Conservation (phyloP, 2,113 vertebrate genomes). For the Uropsilus gracilis region DNA sequence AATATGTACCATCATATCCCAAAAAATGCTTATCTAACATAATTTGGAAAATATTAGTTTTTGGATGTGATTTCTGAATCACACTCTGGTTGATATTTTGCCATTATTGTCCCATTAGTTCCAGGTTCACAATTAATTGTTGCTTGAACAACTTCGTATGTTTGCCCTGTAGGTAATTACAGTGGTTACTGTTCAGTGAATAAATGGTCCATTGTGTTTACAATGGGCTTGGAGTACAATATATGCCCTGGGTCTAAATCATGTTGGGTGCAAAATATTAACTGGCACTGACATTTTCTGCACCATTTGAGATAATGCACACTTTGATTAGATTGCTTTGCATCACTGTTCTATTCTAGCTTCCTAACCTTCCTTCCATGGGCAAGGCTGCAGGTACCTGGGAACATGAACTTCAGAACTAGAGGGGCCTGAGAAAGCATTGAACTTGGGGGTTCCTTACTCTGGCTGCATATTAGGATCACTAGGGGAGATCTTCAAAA, state of each 20-base stretch:
- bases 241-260: conserved; percentile 83
- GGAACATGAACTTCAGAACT: not conserved
- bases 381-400: not conserved
- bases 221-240: conserved; percentile 80
- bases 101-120: conserved; percentile 61
- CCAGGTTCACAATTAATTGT: conserved; percentile 80
- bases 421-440: not conserved
- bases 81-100: conserved; percentile 65
- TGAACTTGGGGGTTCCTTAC: not conserved
- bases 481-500: not conserved
- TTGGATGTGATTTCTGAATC: conserved; percentile 63
- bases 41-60: conserved; percentile 75
- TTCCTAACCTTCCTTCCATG: conserved; percentile 49
- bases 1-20: not conserved
- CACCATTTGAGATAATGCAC: conserved; percentile 84
- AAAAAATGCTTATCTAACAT: conserved; percentile 23
- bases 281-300: conserved; percentile 81
- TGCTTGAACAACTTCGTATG: conserved; percentile 76
- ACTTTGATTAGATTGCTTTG: conserved; percentile 81
- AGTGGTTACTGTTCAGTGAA: conserved; percentile 82
- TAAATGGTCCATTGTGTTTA: conserved; percentile 82
- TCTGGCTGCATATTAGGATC: not conserved
- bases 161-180: conserved; percentile 85
- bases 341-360: conserved; percentile 51
- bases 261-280: conserved; percentile 84